Base-by-base conservation (phyloP, 2,113 vertebrate species). In the Scopus umbretta region DNA sequence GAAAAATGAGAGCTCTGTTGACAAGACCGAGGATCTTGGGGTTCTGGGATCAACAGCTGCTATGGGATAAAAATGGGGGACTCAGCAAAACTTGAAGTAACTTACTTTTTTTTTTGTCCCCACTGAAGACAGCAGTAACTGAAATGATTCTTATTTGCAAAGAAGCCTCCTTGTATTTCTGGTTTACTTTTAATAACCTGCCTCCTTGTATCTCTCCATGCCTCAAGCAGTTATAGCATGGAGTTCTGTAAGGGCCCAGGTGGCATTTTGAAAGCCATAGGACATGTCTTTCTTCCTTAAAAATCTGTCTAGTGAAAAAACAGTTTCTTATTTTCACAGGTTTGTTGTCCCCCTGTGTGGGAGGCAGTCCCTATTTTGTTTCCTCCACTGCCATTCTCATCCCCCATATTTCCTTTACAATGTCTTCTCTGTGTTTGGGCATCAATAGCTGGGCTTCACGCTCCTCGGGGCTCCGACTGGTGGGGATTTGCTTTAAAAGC, bases 401-500 rank as follows among this genome's bases (percentile, higher is more conserved):
- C 38, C 38, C 67, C 63, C 26, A 42, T 58, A 42, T 86, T 97
- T 91, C 53, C 52, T 90, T 88, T 65, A 92, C 86, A 93, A 92
- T 79, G 75, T 94, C 63, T 76, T 85, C 94, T 93, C 90, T 86
- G 40, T 95, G 59, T 96, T 74, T 75, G 86, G 67, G 79, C 42
- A 80, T 88, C 86, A 59, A 20, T 72, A 62, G 75, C 66, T 67
- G 50, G 43, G 65, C 83, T 79, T 85, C 10, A n/a, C 29, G 22
- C 80, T 86, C 67, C 90, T 92, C n/a, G 7, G 47, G 62, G 58
- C 66, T 92, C 93, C 1, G 3, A 67, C 72, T 84, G 67, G 50
- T 49, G 63, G 84, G 61, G 79, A 92, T 85, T 96, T 92, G 45
- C 78, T 58, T 95, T 93, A 94, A 81, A 90, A 93, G 91, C 82